Base-by-base conservation (phyloP, 92 coral and sea anemone species). In the Scolanthus callimorphus region DNA sequence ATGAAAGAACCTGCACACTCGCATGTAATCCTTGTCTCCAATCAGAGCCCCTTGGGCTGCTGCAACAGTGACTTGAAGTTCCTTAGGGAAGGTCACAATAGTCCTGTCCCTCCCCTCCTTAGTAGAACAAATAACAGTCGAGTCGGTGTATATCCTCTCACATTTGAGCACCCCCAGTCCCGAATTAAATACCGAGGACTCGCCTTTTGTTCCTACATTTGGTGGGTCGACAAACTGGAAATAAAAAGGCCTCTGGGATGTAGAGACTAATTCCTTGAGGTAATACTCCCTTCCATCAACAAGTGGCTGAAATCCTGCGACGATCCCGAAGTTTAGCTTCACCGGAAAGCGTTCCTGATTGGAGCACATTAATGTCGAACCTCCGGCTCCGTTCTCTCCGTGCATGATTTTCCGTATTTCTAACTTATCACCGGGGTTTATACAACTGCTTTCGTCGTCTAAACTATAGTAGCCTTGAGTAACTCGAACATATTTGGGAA, bases 361-460 rank as follows among this genome's bases (percentile, higher is more conserved):
- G 15, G 63, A 77, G 31, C 82, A 80, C 0, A 84, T 61, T 17
- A 77, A 71, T 44, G 77, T 77, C 17, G 84, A 84, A n/a, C n/a
- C n/a, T n/a, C n/a, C n/a, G 4, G 57, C 67, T 1, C 74, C 78
- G 11, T 52, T 54, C 44, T 76, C 49, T 20, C 77, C 91, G 27
- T 74, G 67, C 23, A 56, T 81, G 20, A 88, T 82, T 29, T 60
- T 59, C 17, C 74, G 67, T 11, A 94, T 59, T 27, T 81, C 85
- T 45, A 94, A 71, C 45, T 94, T 94, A 54, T 91, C 97, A 3
- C 97, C 97, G 0, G 91, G 94, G 67, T 90, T 94, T 4, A 94
- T 31, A 28, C 85, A 69, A 26, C 72, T 69, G 1, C 69, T 73
- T n/a, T 84, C 96, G 26, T 74, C 78, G 31, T 84, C 85, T 24